Percentiles rank a stretch among this genome's conserved stretches.
phyloP scores from a whole-genome alignment of 1,140 invertebrate species.

The Holotrichia oblita region DNA sequence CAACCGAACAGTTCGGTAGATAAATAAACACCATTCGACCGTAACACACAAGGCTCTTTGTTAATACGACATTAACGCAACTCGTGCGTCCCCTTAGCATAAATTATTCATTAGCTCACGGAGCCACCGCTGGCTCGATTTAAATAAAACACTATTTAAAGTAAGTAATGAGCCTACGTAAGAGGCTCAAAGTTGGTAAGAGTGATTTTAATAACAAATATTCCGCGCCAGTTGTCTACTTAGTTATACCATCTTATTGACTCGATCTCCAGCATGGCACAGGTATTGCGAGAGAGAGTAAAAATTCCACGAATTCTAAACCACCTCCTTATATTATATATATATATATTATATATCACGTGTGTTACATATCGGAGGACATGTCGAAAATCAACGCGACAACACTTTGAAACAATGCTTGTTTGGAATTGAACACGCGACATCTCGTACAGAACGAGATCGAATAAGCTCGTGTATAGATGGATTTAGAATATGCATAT shows the following conservation, averaged over 20 bases:
- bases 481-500: too few relatives aligned
- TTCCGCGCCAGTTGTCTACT: background rate
- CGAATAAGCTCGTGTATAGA: too few relatives aligned
- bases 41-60: background rate
- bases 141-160: conserved; percentile 9
- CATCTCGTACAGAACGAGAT: too few relatives aligned
- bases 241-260: background rate
- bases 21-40: conserved; percentile 3
- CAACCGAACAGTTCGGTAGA: background rate
- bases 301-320: background rate
- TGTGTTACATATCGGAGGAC: background rate
- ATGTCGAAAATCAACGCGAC: background rate
- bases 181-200: background rate
- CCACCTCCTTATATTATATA: background rate
- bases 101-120: background rate
- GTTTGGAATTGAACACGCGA: too few relatives aligned
- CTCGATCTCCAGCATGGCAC: background rate
- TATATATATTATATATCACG: background rate
- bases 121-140: background rate
- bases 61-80: conserved; percentile 17
- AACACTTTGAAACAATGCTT: background rate
- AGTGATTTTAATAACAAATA: conserved; percentile 6
- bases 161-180: background rate
- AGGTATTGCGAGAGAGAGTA: background rate
- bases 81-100: conserved; percentile 12